Conservation (phyloP, 2,113 vertebrate species). For the Phalacrocorax pelagicus region DNA sequence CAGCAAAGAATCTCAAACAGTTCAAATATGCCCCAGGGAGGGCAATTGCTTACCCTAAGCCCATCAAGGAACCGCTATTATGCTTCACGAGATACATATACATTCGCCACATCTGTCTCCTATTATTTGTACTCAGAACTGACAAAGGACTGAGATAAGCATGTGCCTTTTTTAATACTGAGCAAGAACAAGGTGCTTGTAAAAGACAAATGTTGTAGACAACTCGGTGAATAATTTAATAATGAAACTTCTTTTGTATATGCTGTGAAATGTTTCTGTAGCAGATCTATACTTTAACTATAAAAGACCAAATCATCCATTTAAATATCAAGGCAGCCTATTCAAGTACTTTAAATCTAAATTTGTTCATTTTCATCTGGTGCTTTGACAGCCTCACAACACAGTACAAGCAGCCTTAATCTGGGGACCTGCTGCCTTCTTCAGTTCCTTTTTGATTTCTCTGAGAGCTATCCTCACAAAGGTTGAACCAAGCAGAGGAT, state of each 20-base stretch:
- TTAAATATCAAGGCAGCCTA: slow-evolving; percentile 63
- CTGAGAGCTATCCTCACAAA: not conserved
- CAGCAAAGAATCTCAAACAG: slow-evolving; percentile 68
- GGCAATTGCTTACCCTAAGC: slow-evolving; percentile 76
- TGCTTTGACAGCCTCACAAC: slow-evolving; percentile 32
- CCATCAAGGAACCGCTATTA: slow-evolving; percentile 77
- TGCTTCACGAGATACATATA: slow-evolving; percentile 71
- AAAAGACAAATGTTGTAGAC: slow-evolving; percentile 47
- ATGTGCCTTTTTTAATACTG: slow-evolving; percentile 65
- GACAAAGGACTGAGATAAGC: slow-evolving; percentile 72
- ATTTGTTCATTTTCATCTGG: slow-evolving; percentile 65
- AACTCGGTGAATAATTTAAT: slow-evolving; percentile 67
- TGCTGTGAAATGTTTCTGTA: slow-evolving; percentile 66
- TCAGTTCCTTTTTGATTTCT: not conserved
- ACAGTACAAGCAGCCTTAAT: slow-evolving; percentile 40
- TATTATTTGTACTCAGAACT: slow-evolving; percentile 73
- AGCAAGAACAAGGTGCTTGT: slow-evolving; percentile 63
- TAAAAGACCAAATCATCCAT: slow-evolving; percentile 64
- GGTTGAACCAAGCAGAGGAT: not conserved
- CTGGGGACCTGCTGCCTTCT: not conserved
- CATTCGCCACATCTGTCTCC: slow-evolving; percentile 79
- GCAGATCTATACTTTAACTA: slow-evolving; percentile 54
- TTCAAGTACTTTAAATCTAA: slow-evolving; percentile 68
- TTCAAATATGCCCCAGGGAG: slow-evolving; percentile 72
- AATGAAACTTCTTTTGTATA: slow-evolving; percentile 62